Evolutionary conservation across 2,888 invertebrate genomes (phyloP).

Genomic region (Sturmia bella): DNA sequence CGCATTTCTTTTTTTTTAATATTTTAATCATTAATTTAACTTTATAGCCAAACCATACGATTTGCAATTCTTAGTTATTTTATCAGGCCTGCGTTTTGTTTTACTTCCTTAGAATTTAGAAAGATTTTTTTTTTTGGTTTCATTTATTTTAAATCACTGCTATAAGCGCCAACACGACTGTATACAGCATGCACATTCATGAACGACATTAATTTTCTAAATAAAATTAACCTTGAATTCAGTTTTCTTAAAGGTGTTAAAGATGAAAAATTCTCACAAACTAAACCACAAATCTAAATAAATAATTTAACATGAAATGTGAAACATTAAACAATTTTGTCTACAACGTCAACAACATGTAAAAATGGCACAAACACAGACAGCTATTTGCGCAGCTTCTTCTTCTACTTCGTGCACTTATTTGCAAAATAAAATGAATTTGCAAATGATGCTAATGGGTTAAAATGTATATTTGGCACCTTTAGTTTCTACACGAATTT

Average conservation of each 20-base stretch:
- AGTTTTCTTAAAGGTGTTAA: slow-evolving; percentile 57
- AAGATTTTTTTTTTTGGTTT: no score
- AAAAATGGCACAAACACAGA: background rate
- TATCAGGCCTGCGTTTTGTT: no score
- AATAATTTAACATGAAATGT: slow-evolving; percentile 50
- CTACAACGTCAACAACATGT: slow-evolving; percentile 21
- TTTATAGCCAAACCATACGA: no score
- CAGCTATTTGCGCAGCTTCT: background rate
- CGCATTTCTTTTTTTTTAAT: no score
- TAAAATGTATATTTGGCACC: slow-evolving; percentile 55
- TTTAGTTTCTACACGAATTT: slow-evolving; percentile 47
- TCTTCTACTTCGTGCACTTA: background rate
- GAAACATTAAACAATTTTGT: slow-evolving; percentile 43
- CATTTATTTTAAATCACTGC: background rate
- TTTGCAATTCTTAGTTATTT: no score
- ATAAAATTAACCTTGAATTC: slow-evolving; percentile 56
- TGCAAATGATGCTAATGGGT: slow-evolving; percentile 50
- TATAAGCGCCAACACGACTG: slow-evolving; percentile 1
- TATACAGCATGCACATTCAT: background rate
- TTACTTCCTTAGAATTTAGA: no score
- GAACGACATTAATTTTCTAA: slow-evolving; percentile 1
- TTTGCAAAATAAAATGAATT: slow-evolving; percentile 1
- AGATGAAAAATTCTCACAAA: slow-evolving; percentile 12
- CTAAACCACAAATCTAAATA: background rate
- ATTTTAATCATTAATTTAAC: no score